Evolutionary conservation across 2,113 vertebrate genomes (phyloP), one percentile per base, ranked within the genome.

Genomic region (Lycocorax pyrrhopterus): DNA sequence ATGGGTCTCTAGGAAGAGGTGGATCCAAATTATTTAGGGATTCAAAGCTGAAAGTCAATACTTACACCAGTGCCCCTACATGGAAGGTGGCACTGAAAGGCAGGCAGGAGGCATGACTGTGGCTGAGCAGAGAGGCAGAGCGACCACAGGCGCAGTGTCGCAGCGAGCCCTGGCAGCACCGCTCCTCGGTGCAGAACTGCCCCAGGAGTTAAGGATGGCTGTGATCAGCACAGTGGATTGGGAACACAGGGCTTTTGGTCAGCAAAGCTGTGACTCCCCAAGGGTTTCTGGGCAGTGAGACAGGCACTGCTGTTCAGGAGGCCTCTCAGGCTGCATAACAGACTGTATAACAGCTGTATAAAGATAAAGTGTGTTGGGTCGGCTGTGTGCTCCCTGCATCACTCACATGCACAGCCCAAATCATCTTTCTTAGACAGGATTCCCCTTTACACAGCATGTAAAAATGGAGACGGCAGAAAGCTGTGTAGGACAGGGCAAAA

Each of bases 151-250:
- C 2, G 4, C 22, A 6, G 6, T 4, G 32, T 16, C 18, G 13
- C 1, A 19, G 11, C 0, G 0, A 5, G 58, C 15, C 5, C 1
- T 27, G 18, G 41, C 49, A 69, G 20, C 18, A 10, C 11, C 0
- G 0, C 3, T 47, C 56, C 30, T 60, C 7, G 2, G 26, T 5
- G 32, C 2, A 4, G 60, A 71, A 37, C 62, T 82, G 69, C 2
- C 3, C 22, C 2, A 4, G 27, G 30, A 60, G 12, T 16, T 62
- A 25, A 15, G 25, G 27, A 59, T 63, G 51, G n/a, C 55, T 69
- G 35, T 23, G n/a, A 13, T 43, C 63, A 44, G 39, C 26, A 13
- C 1, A 0, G 26, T 1, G 8, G 9, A 21, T 35, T 41, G 47
- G 62, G 16, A 43, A 7, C 26, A 56, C 15, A 33, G 33, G 8